These are phyloP conservation scores for Artibeus lituratus DNA, from an alignment of 2,797 vertebrate species.

Conservation along the genomic window DNA sequence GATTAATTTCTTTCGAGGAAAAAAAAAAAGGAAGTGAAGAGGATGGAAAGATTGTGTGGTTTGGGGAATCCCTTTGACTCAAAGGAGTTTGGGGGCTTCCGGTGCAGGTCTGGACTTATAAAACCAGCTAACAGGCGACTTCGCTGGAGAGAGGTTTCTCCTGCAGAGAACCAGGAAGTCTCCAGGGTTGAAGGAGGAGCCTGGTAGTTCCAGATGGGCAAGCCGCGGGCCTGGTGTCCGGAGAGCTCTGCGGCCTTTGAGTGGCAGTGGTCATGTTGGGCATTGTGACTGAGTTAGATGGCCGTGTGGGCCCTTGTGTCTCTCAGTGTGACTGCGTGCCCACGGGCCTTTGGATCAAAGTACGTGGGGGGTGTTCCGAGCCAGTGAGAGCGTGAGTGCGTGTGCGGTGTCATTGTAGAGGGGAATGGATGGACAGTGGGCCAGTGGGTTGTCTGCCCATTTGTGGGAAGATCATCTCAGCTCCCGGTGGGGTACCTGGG, in stretches of 20 bases:
- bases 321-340: background rate
- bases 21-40: background rate
- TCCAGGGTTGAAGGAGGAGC: background rate
- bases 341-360: accelerated
- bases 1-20: background rate
- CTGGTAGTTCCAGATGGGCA: background rate
- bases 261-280: accelerated
- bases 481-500: background rate
- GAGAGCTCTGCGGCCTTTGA: background rate
- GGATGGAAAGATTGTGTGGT: background rate
- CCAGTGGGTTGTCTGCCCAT: background rate
- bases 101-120: background rate
- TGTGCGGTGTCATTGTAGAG: accelerated
- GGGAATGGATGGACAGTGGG: background rate
- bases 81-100: background rate
- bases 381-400: background rate
- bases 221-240: background rate
- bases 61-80: background rate
- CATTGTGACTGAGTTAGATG: background rate
- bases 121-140: background rate
- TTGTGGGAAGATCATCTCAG: background rate
- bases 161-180: background rate
- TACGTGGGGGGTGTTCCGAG: background rate
- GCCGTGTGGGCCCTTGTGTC: accelerated
- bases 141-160: conserved; percentile 59